Evolutionary conservation across 2,113 vertebrate genomes (phyloP), one percentile per base, ranked within the genome.

Genomic region (Euleptes europaea): DNA sequence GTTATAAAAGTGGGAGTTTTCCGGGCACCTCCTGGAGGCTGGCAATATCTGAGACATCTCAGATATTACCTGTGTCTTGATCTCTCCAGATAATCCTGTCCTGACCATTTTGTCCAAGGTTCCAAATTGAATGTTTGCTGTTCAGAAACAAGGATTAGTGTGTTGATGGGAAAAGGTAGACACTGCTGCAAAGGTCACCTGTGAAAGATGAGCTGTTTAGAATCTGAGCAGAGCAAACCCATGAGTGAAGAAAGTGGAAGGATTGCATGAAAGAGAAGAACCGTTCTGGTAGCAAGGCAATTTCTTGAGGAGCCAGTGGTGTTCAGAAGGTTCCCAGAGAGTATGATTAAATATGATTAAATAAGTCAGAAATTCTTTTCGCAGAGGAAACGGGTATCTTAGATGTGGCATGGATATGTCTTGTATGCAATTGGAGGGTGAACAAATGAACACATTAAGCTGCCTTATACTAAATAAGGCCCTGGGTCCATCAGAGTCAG

Each of bases 71-170:
- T 19, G 7, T 44, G 60, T 15, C 88, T 84, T 86, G 70, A 40
- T 73, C 51, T 87, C 84, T 21, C 21, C 38, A 78, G 80, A 76
- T 10, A 70, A 75, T 33, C 75, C 35, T 57, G 35, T 44, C 73
- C n/a, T 54, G 74, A 28, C 60, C 21, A 31, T 17, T 33, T 72
- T 79, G 66, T 28, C 26, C 66, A 66, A 12, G 65, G 35, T 84
- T 54, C 70, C 87, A 84, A 85, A 89, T 66, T 74, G 69, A 51
- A 72, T 57, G n/a, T 65, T 38, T 72, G 23, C 86, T 78, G 7
- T 82, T 82, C 51, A 91, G 86, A 82, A 13, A 0, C 1, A 23
- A 80, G 60, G 84, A 80, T 82, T 71, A 65, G 35, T 1, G 21
- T 78, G 78, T 21, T 73, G 70, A 54, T 67, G 33, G 67, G 63